Evolutionary conservation across 2,113 vertebrate species (phyloP), one percentile per base, ranked within the genome.

Genomic region (Sebastes fasciatus): DNA sequence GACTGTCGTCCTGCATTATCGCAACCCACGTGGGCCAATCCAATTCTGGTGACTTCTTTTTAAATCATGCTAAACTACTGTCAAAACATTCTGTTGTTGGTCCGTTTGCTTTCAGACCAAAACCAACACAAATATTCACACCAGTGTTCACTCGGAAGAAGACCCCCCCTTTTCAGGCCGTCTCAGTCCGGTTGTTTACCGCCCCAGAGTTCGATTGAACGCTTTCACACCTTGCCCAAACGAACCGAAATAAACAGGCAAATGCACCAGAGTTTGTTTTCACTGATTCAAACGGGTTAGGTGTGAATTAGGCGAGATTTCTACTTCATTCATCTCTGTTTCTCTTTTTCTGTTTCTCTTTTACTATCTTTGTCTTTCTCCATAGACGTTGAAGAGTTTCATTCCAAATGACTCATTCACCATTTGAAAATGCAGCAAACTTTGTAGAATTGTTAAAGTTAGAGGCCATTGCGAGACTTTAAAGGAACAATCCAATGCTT

Each of bases 261-360:
- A 82, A 55, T 5, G 3, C 49, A 69, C 69, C 46, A 61, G 5
- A 42, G 0, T 72, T 74, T 3, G 7, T 42, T 86, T 73, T 48
- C 45, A 80, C 1, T 1, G 6, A 71, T 67, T 16, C 12, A 43
- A 63, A 51, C 43, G 4, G 48, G 34, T 48, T 49, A 12, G 2
- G 12, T 62, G 49, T 65, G 9, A 66, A 49, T 2, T 60, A 16
- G 2, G 9, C 2, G 7, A 71, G 8, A 26, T 43, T 66, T 61
- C 43, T 11, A 8, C 34, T 8, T 69, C 48, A 71, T 83, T 52
- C 70, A 68, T 83, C 63, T 34, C 40, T 63, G 6, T 72, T 64
- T 78, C 8, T 49, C 80, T 10, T 57, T 58, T 23, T 42, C 11
- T 75, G 26, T 84, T 74, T 74, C 46, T 81, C 49, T 19, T 34